phyloP scores from a whole-genome alignment of 2,797 vertebrate species.

The Aeoliscus strigatus region DNA sequence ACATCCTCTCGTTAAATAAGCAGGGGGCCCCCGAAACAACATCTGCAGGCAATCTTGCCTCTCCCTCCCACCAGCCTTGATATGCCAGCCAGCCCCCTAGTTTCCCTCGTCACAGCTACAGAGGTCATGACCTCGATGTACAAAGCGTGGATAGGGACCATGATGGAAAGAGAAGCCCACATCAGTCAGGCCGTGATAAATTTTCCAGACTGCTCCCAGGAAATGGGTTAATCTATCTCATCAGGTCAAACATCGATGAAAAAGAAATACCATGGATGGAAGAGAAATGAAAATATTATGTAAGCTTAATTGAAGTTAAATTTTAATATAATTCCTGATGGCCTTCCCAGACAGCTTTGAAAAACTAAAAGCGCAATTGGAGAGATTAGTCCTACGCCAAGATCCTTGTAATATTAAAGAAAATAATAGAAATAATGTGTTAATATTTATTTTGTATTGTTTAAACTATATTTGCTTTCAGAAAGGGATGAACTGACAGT shows the following conservation, averaged over 20 bases:
- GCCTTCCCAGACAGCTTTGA: slow-evolving; percentile 18
- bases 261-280: slow-evolving; percentile 20
- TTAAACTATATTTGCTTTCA: no score
- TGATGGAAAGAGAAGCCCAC: slow-evolving; percentile 23
- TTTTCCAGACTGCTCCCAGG: slow-evolving; percentile 52
- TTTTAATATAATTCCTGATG: slow-evolving; percentile 16
- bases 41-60: slow-evolving; percentile 65
- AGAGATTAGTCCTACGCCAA: no score
- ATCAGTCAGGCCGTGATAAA: slow-evolving; percentile 38
- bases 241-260: slow-evolving; percentile 32
- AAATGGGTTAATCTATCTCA: slow-evolving; percentile 48
- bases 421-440: no score
- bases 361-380: background rate
- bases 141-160: slow-evolving; percentile 18
- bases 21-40: slow-evolving; percentile 53
- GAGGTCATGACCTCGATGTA: slow-evolving; percentile 26
- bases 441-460: no score
- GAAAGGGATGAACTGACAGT: no score
- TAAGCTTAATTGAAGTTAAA: no score
- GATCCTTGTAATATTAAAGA: no score
- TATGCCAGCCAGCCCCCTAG: slow-evolving; percentile 26
- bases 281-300: no score
- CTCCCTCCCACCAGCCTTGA: slow-evolving; percentile 33
- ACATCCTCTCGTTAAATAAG: slow-evolving; percentile 60
- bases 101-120: slow-evolving; percentile 15